A percentile compares a stretch with the other conserved stretches of the same genome.
Conservation (phyloP, 2,797 vertebrate species). For the Anguilla obscura region DNA sequence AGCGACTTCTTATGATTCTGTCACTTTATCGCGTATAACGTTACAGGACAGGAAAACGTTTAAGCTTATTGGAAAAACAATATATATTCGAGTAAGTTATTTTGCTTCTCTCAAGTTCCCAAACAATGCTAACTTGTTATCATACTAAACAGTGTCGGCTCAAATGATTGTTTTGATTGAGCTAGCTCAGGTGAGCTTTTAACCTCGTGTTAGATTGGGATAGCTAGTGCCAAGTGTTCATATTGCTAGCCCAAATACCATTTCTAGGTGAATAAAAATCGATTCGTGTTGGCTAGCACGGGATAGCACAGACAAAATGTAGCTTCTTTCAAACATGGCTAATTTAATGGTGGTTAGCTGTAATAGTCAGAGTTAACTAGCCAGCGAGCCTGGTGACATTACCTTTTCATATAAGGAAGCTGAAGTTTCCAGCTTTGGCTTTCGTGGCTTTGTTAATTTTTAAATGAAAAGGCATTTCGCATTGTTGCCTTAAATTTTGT, state of each 20-base stretch:
- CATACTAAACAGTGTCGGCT: no score
- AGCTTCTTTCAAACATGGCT: no score
- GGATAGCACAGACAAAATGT: no score
- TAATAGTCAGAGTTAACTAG: neutral
- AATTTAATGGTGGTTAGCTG: no score
- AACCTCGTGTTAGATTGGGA: no score
- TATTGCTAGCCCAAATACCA: no score
- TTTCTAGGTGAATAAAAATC: no score
- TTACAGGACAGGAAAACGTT: neutral
- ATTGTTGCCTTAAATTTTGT: neutral
- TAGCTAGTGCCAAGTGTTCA: no score
- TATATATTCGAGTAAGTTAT: neutral
- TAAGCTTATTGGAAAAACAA: neutral
- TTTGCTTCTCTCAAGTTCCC: neutral
- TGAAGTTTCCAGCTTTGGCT: no score
- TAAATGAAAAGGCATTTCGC: neutral
- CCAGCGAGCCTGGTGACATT: neutral
- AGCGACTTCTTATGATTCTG: neutral
- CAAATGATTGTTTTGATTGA: no score
- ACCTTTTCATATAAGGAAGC: neutral
- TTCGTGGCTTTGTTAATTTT: neutral
- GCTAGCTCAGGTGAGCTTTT: no score
- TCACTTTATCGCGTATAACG: neutral
- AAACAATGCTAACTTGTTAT: neutral
- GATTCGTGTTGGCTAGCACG: no score